phyloP scores from a whole-genome alignment of 2,888 invertebrate species.

The Drosophila multiciliata region DNA sequence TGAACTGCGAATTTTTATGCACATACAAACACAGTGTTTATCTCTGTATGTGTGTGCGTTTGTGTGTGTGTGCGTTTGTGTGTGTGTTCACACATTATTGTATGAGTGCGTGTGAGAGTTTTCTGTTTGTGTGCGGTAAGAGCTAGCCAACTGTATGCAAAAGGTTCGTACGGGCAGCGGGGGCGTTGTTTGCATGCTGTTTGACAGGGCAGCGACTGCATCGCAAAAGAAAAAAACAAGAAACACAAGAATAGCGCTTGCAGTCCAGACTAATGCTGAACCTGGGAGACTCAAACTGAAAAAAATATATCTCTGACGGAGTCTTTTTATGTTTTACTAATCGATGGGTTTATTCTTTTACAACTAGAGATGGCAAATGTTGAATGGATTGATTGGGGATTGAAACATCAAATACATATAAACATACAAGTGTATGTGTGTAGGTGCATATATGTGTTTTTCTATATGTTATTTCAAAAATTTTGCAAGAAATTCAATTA shows the following conservation, averaged over 20 bases:
- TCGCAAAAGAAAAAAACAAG: not conserved
- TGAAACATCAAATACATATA: not conserved
- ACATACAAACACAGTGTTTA: slow-evolving; percentile 28
- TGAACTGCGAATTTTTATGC: slow-evolving; percentile 65
- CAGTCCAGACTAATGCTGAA: slow-evolving; percentile 7
- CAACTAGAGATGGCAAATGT: slow-evolving; percentile 33
- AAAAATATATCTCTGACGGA: slow-evolving; percentile 5
- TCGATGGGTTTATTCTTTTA: slow-evolving; percentile 35
- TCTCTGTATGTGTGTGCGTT: slow-evolving; percentile 5
- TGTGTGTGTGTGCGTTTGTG: slow-evolving; percentile 9
- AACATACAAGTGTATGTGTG: slow-evolving; percentile 1
- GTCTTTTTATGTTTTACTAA: slow-evolving; percentile 33
- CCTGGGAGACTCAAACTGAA: not conserved
- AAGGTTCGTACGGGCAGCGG: slow-evolving; percentile 26
- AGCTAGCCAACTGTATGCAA: slow-evolving; percentile 40
- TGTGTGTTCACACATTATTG: slow-evolving; percentile 1
- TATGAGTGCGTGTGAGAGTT: slow-evolving; percentile 1
- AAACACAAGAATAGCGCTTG: slow-evolving; percentile 8
- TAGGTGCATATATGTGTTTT: no score
- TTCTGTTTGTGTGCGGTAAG: slow-evolving; percentile 15
- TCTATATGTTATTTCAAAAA: not conserved
- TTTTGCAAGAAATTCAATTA: not conserved
- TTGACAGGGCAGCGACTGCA: slow-evolving; percentile 42
- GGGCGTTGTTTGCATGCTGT: slow-evolving; percentile 43
- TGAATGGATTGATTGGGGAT: slow-evolving; percentile 35